These are phyloP conservation scores for Bubo bubo DNA, from an alignment of 2,113 vertebrate genomes.

Conservation along the genomic window DNA sequence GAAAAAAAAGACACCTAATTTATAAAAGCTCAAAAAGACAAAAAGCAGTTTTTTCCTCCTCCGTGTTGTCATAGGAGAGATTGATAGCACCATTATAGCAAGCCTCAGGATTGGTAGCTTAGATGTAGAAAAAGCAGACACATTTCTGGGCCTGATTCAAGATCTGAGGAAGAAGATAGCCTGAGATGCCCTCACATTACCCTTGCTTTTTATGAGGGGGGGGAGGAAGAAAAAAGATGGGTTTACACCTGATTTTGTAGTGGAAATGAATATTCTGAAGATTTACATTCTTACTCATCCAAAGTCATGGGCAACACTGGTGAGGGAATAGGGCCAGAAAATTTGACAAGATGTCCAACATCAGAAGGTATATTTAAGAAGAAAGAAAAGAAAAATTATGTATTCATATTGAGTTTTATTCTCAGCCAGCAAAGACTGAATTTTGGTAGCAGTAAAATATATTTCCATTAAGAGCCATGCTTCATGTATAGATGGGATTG, in stretches of 20 bases:
- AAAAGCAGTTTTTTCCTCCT: constrained; percentile 37
- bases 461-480: background rate
- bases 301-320: background rate
- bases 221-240: background rate
- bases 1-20: background rate
- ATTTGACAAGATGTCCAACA: background rate
- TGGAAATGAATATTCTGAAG: background rate
- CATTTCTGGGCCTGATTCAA: constrained; percentile 33
- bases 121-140: background rate
- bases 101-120: background rate
- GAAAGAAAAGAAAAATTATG: background rate
- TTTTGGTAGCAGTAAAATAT: background rate
- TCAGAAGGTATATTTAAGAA: background rate
- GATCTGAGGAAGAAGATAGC: background rate
- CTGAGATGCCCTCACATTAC: background rate
- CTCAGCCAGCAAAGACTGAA: background rate
- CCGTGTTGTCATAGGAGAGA: background rate
- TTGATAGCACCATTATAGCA: constrained; percentile 28
- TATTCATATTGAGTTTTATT: background rate
- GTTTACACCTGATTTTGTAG: background rate
- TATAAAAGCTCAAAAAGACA: constrained; percentile 9
- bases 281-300: background rate
- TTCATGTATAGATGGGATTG: background rate
- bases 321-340: background rate
- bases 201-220: background rate